Evolutionary conservation across 2,888 invertebrate species (phyloP).

Genomic region (Ophion ellenae): DNA sequence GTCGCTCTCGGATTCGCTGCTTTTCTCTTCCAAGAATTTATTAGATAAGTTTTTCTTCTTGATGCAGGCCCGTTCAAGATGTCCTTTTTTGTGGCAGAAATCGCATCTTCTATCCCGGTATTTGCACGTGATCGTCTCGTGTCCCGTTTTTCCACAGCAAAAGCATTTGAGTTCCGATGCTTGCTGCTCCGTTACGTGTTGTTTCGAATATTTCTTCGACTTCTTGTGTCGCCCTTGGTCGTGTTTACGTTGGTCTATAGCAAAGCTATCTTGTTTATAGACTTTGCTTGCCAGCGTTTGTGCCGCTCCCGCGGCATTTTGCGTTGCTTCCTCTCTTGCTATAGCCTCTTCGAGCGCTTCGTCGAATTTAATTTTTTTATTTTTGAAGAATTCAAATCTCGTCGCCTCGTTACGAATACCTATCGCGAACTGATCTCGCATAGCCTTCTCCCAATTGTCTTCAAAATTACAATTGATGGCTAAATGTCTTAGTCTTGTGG

Average conservation of each 20-base stretch:
- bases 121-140: constrained; percentile 38
- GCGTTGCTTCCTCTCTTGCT: constrained; percentile 5
- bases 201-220: constrained; percentile 14
- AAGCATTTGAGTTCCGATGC: constrained; percentile 29
- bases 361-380: constrained; percentile 35
- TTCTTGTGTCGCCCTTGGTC: constrained; percentile 6
- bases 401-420: constrained; percentile 51
- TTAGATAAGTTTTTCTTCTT: constrained; percentile 48
- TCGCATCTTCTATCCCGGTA: constrained; percentile 47
- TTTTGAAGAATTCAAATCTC: constrained; percentile 47
- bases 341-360: constrained; percentile 28
- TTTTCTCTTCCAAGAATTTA: constrained; percentile 49
- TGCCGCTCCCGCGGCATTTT: constrained; percentile 46
- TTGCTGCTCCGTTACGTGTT: constrained; percentile 16
- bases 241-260: constrained; percentile 20
- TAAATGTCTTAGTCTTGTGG: constrained; percentile 25
- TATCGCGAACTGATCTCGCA: constrained; percentile 42
- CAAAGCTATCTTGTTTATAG: constrained; percentile 34
- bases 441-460: constrained; percentile 7
- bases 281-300: constrained; percentile 28
- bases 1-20: constrained; percentile 37
- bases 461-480: constrained; percentile 47
- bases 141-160: constrained; percentile 52
- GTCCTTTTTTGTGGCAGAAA: constrained; percentile 60
- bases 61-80: constrained; percentile 58